Evolutionary conservation across 2,797 vertebrate genomes (phyloP), one percentile per base, ranked within the genome.

Genomic region (Myotis pilosus): DNA sequence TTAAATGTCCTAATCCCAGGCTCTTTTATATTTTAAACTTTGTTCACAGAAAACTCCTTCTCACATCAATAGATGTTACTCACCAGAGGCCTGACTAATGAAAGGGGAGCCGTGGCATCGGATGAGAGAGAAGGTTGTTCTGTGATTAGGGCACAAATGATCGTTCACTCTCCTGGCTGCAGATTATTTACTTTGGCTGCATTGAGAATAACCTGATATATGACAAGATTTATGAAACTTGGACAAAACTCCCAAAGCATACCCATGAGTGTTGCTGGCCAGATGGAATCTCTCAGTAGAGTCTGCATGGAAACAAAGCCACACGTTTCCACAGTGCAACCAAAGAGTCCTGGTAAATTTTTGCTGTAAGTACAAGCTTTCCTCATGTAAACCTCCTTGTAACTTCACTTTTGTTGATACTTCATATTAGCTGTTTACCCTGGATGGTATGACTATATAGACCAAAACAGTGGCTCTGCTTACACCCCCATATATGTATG

Each of bases 201-300:
- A 81, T 93, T 94, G 92, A 94, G 83, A 97, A 95, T 86, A 95
- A 90, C 71, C 85, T 96, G 92, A 95, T 96, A 81, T 74, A 90
- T 75, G 89, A 91, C 87, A 95, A 97, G 92, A 96, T 94, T 95
- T 96, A 95, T 96, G 87, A 95, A 94, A 95, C 91, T 87, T 71
- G 89, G 60, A 95, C 36, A 89, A 91, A 96, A 87, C 66, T 95
- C 91, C 57, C 84, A 93, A 96, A 90, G 80, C 68, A 57, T 44
- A 44, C 28, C 55, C 47, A 88, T 25, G 69, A 94, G 47, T 17
- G 0, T 75, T 60, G 62, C 85, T 81, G 78, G 89, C 64, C 95
- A 92, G 53, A 82, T 89, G 93, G 82, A 90, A 87, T 90, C 85
- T 96, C 66, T 60, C 51, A 93, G 44, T 79, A 57, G 5, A 80